Base-by-base conservation (phyloP, 2,888 invertebrate species). In the Papilio demoleus region DNA sequence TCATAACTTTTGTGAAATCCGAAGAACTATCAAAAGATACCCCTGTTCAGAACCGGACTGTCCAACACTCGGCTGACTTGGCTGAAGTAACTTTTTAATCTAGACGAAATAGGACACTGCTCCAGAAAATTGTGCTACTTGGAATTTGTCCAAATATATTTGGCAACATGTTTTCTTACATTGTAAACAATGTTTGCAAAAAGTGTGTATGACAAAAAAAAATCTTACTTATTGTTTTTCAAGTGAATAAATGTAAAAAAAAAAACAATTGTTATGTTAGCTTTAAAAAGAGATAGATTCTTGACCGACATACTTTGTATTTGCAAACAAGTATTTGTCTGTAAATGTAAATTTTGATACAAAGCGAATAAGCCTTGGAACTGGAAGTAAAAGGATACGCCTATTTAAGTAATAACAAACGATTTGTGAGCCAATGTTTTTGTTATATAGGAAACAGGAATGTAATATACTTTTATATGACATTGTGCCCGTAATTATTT, bases 81-180 rank as follows among this genome's bases (percentile, higher is more conserved):
- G 53, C 53, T 31, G 12, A 31, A 31, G 53, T 56, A 56, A 17
- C 53, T 31, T 56, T 56, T 56, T 56, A 31, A 56, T 56, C n/a
- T 56, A 56, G 53, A 53, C 27, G 53, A 56, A 31, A 31, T 56
- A 31, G 53, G 31, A 56, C 53, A 31, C 24, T 56, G 31, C 31
- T 56, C 31, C 17, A 56, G 31, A 56, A 53, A 53, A 53, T 27
- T n/a, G 53, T 27, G 27, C 53, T 27, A 53, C 27, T 53, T 53
- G 53, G 53, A 53, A 53, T 8, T 0, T 53, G 12, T 14, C 53
- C 53, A 53, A 27, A n/a, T 27, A n/a, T 53, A 27, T 53, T 53
- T 53, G 53, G n/a, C 53, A 14, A n/a, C 4, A 14, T 24, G 27
- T 53, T 53, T 50, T 53, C 27, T 53, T 53, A 27, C 27, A 27